Conservation (phyloP, 2,113 vertebrate genomes). For the Sander vitreus region DNA sequence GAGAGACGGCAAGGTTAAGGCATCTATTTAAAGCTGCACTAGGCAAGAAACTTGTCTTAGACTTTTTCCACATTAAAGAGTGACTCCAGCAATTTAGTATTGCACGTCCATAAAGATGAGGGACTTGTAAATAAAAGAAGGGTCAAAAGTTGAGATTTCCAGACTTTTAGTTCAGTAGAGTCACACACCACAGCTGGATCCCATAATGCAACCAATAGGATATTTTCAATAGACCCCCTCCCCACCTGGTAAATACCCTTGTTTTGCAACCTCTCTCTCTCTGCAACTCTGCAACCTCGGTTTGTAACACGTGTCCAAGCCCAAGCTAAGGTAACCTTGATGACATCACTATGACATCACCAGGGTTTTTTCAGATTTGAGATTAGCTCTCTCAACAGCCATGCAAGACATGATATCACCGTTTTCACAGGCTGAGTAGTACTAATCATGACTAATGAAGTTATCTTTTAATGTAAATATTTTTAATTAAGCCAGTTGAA, state of each 20-base stretch:
- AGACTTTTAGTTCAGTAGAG: neutral
- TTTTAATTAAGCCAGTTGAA: no score
- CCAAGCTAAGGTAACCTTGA: no score
- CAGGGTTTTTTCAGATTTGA: no score
- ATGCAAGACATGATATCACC: no score
- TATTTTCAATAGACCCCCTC: neutral
- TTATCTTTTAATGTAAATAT: neutral
- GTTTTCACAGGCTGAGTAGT: no score
- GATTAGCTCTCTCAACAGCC: no score
- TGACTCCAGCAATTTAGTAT: neutral
- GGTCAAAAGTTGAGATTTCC: neutral
- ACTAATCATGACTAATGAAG: neutral
- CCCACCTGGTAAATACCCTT: no score
- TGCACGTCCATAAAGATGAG: neutral
- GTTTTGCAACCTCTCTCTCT: no score
- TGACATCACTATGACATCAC: no score
- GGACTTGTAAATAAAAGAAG: neutral
- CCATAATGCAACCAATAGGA: neutral
- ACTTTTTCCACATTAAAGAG: neutral
- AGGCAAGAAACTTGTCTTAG: neutral
- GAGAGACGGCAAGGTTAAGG: neutral
- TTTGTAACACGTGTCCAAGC: neutral
- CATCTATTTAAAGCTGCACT: constrained; percentile 14
- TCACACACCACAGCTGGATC: neutral
- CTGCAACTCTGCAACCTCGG: no score